Evolutionary conservation across 1,140 invertebrate genomes (phyloP).

Genomic region (Bombyx mandarina): DNA sequence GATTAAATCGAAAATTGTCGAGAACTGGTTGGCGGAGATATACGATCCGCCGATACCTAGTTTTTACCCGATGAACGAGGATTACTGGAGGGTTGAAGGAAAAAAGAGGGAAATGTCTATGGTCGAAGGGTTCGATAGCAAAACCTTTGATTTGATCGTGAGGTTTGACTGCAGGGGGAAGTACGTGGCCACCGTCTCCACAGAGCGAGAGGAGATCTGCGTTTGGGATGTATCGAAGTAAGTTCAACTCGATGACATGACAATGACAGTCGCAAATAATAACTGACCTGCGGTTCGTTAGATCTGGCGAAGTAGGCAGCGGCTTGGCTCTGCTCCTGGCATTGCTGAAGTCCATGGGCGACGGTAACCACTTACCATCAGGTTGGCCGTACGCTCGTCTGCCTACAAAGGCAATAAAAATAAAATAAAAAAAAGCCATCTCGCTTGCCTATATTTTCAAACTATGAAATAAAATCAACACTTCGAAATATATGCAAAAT

Average conservation of each 20-base stretch:
- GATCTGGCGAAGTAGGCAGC: too few relatives aligned
- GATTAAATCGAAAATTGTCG: slow-evolving; percentile 47
- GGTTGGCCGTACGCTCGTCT: too few relatives aligned
- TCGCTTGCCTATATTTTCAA: too few relatives aligned
- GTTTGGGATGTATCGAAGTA: slow-evolving; percentile 83
- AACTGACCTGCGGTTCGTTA: too few relatives aligned
- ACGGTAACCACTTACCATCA: too few relatives aligned
- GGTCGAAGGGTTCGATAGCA: slow-evolving; percentile 56
- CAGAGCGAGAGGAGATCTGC: slow-evolving; percentile 80
- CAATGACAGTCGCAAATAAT: background rate
- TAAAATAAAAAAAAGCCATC: too few relatives aligned
- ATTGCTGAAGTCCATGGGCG: too few relatives aligned
- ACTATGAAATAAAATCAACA: too few relatives aligned
- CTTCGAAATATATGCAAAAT: too few relatives aligned
- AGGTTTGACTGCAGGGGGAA: slow-evolving; percentile 72
- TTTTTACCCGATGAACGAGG: slow-evolving; percentile 63
- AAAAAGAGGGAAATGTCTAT: slow-evolving; percentile 46
- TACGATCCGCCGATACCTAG: slow-evolving; percentile 70
- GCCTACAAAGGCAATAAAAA: too few relatives aligned
- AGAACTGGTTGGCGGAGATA: slow-evolving; percentile 54
- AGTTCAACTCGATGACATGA: slow-evolving; percentile 21
- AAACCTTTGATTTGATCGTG: slow-evolving; percentile 71
- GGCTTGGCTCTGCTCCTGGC: too few relatives aligned
- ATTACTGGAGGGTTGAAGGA: slow-evolving; percentile 47
- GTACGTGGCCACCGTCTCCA: slow-evolving; percentile 81